Base-by-base conservation (phyloP, 2,113 vertebrate genomes). In the Caloenas nicobarica region DNA sequence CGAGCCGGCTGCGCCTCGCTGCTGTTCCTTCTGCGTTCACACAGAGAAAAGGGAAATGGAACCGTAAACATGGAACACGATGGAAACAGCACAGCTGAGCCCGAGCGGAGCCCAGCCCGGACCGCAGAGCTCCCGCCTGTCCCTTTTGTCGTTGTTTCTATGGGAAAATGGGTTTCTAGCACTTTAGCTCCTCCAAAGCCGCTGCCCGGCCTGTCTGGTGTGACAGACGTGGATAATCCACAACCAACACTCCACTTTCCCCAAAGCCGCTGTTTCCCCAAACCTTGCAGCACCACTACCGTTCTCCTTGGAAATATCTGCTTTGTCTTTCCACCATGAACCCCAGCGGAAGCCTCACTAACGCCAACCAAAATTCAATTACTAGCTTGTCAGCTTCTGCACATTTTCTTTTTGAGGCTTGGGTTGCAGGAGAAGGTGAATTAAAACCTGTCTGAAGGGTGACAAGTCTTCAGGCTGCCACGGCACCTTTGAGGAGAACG, bases 51-150 rank as follows among this genome's bases (percentile, higher is more conserved):
- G 60, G 60, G 36, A 31, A 86, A n/a, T 12, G 11, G 51, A 74
- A 28, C 58, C 5, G 2, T 18, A 29, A 54, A 40, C 0, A 2
- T 0, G 7, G 25, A 62, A 19, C 0, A 0, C 0, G 5, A 31
- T n/a, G 5, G 5, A 25, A n/a, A 36, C 1, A 5, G 25, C 19
- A 8, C 1, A 2, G 23, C 34, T 56, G 29, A 50, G 18, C 31
- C 33, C 22, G 10, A 29, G 5, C 22, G 36, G 2, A 33, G 76
- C 28, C 22, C 44, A 19, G 18, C 44, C 44, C 8, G 44, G 44
- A 40, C 8, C 44, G 17, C 44, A 19, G 44, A 44, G 44, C 44
- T 19, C 44, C 44, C 44, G 44, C 6, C 1, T 13, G 38, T 13
- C 33, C 53, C 44, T 10, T 8, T 10, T 4, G 25, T 5, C 14